These are phyloP conservation scores for Sylvietta virens DNA, from an alignment of 2,113 vertebrate species.

Conservation along the genomic window DNA sequence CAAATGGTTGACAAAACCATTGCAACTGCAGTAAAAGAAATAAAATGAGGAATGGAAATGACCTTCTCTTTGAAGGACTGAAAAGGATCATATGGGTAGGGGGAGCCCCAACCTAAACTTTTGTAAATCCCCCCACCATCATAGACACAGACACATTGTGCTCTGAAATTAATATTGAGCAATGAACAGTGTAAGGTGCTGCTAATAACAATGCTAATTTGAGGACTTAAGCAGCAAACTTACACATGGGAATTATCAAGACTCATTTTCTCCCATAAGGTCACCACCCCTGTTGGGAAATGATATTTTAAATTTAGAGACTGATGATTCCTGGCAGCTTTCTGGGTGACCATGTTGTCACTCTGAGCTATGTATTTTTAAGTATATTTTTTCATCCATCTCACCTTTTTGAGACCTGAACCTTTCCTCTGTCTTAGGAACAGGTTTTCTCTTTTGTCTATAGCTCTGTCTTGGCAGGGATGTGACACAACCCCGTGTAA, in stretches of 20 bases:
- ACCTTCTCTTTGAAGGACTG: neutral
- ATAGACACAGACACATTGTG: neutral
- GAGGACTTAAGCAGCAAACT: neutral
- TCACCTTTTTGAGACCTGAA: neutral
- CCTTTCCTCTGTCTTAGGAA: neutral
- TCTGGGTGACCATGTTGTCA: neutral
- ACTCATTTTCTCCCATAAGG: neutral
- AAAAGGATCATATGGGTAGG: neutral
- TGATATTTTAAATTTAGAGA: neutral
- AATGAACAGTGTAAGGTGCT: neutral
- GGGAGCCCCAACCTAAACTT: neutral
- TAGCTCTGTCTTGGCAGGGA: neutral
- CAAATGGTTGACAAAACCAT: neutral
- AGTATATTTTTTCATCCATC: neutral
- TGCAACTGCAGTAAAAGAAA: neutral
- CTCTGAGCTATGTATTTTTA: neutral
- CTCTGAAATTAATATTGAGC: neutral
- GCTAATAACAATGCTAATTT: neutral
- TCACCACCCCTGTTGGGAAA: neutral
- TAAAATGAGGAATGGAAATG: neutral
- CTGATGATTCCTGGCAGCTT: neutral
- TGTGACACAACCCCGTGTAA: neutral
- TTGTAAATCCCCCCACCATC: accelerated
- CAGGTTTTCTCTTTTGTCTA: neutral
- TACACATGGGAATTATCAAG: neutral